Percentiles rank a stretch among this genome's conserved stretches.
Conservation (phyloP, 2,113 vertebrate genomes). For the Meriones unguiculatus region DNA sequence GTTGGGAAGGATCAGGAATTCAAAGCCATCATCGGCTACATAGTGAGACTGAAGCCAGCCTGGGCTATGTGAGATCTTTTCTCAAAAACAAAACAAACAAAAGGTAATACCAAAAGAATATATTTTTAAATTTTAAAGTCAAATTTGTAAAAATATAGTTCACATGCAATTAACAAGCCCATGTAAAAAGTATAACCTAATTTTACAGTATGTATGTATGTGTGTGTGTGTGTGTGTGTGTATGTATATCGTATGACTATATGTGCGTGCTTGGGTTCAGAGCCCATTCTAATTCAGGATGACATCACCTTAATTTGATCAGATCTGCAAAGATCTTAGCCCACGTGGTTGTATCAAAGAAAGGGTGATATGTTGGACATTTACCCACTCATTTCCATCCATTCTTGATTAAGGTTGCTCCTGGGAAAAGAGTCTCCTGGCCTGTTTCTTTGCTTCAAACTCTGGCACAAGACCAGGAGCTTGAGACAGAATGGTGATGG, state of each 20-base stretch:
- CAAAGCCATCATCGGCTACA: background rate
- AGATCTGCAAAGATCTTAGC: background rate
- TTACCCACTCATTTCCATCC: background rate
- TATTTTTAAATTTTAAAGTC: background rate
- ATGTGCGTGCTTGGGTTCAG: background rate
- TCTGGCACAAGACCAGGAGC: background rate
- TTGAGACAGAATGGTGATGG: background rate
- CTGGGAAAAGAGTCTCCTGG: background rate
- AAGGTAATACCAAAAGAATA: background rate
- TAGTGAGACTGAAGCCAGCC: background rate
- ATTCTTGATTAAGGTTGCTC: background rate
- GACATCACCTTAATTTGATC: background rate
- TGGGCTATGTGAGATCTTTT: background rate
- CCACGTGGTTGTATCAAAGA: background rate
- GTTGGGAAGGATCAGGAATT: background rate
- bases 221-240: background rate
- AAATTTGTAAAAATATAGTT: background rate
- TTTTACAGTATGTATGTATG: background rate
- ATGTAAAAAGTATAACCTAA: conserved; percentile 3
- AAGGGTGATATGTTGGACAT: background rate
- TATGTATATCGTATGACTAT: background rate
- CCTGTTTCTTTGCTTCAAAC: background rate
- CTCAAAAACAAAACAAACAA: background rate
- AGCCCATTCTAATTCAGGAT: background rate
- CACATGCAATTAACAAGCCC: background rate